phyloP scores from a whole-genome alignment of 2,888 invertebrate genomes.

The Alcis repandata region DNA sequence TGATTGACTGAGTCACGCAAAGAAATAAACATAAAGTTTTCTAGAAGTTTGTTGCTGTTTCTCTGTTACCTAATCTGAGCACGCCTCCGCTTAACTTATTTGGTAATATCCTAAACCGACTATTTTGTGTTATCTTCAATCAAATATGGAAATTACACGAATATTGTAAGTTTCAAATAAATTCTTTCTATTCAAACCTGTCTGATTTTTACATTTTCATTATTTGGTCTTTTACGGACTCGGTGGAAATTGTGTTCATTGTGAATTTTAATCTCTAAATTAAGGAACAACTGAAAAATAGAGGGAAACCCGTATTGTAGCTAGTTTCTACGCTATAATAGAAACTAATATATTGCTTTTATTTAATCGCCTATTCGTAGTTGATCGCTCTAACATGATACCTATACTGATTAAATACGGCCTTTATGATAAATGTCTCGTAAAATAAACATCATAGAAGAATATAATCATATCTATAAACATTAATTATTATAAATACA shows the following conservation, averaged over 20 bases:
- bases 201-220: too few relatives aligned
- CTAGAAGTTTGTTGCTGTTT: not conserved
- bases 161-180: too few relatives aligned
- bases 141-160: not conserved
- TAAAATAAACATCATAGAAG: not conserved
- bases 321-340: too few relatives aligned
- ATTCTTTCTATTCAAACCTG: too few relatives aligned
- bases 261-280: too few relatives aligned
- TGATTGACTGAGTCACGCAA: not conserved
- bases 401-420: not conserved
- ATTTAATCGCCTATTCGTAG: too few relatives aligned
- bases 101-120: constrained; percentile 7
- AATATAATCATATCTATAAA: constrained; percentile 5
- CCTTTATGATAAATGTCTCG: not conserved
- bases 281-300: too few relatives aligned
- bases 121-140: constrained; percentile 5
- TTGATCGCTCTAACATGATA: too few relatives aligned
- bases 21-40: not conserved
- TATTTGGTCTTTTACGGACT: too few relatives aligned
- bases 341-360: too few relatives aligned
- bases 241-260: too few relatives aligned
- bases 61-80: not conserved
- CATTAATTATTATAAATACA: constrained; percentile 26
- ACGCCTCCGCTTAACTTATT: constrained; percentile 17
- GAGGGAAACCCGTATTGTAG: too few relatives aligned